These are phyloP conservation scores for Danio jaintianensis DNA, from an alignment of 2,797 vertebrate species.

Conservation along the genomic window DNA sequence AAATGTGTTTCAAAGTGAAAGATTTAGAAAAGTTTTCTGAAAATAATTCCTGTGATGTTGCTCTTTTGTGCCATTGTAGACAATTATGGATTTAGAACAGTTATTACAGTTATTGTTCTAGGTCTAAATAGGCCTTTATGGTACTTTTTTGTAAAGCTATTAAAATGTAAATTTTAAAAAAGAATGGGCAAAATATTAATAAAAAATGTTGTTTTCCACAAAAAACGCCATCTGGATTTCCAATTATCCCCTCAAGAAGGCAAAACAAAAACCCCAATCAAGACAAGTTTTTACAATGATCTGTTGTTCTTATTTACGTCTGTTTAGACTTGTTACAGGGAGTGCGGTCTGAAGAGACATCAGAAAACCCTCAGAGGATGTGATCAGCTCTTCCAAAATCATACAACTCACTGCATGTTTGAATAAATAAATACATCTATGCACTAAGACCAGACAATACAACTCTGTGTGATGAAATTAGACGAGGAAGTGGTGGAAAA, in stretches of 20 bases:
- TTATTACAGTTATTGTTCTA: too few relatives aligned
- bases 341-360: conserved; percentile 37
- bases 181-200: too few relatives aligned
- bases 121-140: too few relatives aligned
- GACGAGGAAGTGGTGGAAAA: conserved; percentile 61
- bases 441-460: conserved; percentile 54
- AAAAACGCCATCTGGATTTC: background rate
- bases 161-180: too few relatives aligned
- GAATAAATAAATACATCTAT: conserved; percentile 63
- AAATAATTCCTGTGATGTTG: too few relatives aligned
- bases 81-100: too few relatives aligned
- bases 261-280: conserved; percentile 5
- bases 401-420: conserved; percentile 46
- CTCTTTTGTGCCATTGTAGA: too few relatives aligned
- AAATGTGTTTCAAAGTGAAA: too few relatives aligned
- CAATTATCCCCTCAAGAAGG: background rate
- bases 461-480: conserved; percentile 60
- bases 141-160: too few relatives aligned
- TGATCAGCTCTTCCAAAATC: conserved; percentile 61
- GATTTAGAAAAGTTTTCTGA: too few relatives aligned
- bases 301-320: conserved; percentile 14
- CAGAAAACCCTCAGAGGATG: conserved; percentile 48
- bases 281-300: conserved; percentile 25
- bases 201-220: background rate
- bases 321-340: conserved; percentile 32